Base-by-base conservation (phyloP, 2,113 vertebrate species). In the Pyxicephalus adspersus region DNA sequence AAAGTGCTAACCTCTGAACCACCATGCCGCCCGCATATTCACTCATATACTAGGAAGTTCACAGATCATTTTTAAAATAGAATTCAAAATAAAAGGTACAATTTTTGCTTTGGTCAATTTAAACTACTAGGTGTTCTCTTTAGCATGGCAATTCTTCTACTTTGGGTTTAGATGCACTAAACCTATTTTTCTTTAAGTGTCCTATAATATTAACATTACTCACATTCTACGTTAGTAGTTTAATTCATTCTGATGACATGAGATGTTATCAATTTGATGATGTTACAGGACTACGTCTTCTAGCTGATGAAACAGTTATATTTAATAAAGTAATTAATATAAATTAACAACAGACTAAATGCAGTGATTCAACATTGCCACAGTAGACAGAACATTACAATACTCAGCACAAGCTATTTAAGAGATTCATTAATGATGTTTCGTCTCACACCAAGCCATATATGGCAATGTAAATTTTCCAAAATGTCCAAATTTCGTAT, bases 281-380 rank as follows among this genome's bases (percentile, higher is more conserved):
- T 57, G 26, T 34, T 28, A 31, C 28, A 34, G 5, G 20, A 22
- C 28, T 73, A 1, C 20, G 16, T 52, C 70, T 58, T 34, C 70
- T 58, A 26, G 70, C 52, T 58, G 20, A 73, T 73, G 57, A 73
- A 73, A 57, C 52, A 73, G 51, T 19, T 57, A 72, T 57, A 57
- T 57, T 57, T 57, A 57, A 55, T 26, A 26, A 22, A 31, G 68
- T 51, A 72, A 72, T 72, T 72, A 72, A 72, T 72, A n/a, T 31
- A 17, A 57, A 57, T 55, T 72, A 72, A 11, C 55, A 19, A 15
- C 28, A 26, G 26, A 8, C 51, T 55, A 55, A 73, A 58, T 57
- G 70, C 29, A 3, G 19, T 29, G 8, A 26, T 54, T 3, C 29
- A 19, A n/a, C 52, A 51, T 73, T 31, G 28, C 54, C 23, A 15